phyloP scores from a whole-genome alignment of 1,140 invertebrate species.

The Paralvinella palmiformis region DNA sequence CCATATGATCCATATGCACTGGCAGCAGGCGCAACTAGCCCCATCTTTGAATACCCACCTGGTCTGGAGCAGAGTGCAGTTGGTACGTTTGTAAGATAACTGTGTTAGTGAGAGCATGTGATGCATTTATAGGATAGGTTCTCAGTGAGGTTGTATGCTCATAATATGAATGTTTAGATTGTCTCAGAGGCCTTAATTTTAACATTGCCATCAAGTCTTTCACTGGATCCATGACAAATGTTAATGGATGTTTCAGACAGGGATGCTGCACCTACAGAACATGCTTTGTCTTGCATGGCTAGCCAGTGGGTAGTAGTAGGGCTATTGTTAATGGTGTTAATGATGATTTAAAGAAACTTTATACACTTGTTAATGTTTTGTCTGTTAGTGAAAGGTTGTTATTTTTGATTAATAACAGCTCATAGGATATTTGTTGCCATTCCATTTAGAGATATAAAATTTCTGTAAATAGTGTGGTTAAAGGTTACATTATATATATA shows the following conservation, averaged over 20 bases:
- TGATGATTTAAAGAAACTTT: too few relatives aligned
- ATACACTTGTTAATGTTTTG: too few relatives aligned
- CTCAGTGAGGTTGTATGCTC: neutral
- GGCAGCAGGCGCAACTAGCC: neutral
- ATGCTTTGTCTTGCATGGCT: too few relatives aligned
- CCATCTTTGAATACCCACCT: conserved; percentile 8
- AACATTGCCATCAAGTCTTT: neutral
- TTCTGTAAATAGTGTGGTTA: too few relatives aligned
- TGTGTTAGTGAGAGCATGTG: neutral
- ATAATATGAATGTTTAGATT: neutral
- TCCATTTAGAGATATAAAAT: too few relatives aligned
- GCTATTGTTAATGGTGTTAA: too few relatives aligned
- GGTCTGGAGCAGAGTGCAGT: conserved; percentile 8
- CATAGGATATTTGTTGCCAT: too few relatives aligned
- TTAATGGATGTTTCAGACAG: neutral
- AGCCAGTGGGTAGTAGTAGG: too few relatives aligned
- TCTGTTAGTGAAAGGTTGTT: too few relatives aligned
- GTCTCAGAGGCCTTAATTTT: neutral
- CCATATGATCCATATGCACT: conserved; percentile 6
- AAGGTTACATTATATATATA: too few relatives aligned
- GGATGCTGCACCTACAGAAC: too few relatives aligned
- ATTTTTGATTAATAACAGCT: too few relatives aligned
- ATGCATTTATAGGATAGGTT: neutral
- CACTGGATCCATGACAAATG: neutral
- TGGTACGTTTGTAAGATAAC: conserved; percentile 12